Percentiles rank a stretch among this genome's conserved stretches.
phyloP scores from a whole-genome alignment of 2,113 vertebrate species.

The Otis tarda region DNA sequence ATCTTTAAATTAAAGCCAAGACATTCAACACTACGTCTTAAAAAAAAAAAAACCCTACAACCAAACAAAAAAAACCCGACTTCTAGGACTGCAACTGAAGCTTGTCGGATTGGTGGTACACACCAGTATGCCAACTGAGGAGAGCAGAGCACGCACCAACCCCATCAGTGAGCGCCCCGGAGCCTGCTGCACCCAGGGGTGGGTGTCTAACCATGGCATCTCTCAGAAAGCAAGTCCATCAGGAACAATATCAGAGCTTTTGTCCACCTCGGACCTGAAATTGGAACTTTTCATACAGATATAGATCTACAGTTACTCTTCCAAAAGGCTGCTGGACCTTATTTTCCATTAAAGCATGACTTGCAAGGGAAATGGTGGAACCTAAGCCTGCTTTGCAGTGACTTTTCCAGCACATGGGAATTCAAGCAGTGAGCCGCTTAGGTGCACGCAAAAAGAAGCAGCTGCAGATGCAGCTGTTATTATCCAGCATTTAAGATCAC shows the following conservation, averaged over 20 bases:
- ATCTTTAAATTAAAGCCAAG: not conserved
- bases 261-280: not conserved
- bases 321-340: not conserved
- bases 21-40: not conserved
- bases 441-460: not conserved
- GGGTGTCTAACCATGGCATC: not conserved
- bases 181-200: rapidly evolving
- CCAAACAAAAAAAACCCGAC: not conserved
- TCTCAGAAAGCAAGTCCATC: not conserved
- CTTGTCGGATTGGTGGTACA: not conserved
- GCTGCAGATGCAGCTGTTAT: slow-evolving; percentile 5
- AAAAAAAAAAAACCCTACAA: not conserved
- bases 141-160: not conserved
- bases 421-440: not conserved
- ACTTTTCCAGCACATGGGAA: not conserved
- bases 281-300: not conserved
- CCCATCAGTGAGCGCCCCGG: not conserved
- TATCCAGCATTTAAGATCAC: slow-evolving; percentile 37
- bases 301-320: not conserved
- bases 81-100: not conserved
- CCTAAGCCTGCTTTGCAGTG: not conserved
- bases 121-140: rapidly evolving
- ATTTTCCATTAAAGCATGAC: not conserved
- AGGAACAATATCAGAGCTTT: not conserved
- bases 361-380: not conserved